Conservation (phyloP, 2,797 vertebrate genomes). For the Melopsittacus undulatus region DNA sequence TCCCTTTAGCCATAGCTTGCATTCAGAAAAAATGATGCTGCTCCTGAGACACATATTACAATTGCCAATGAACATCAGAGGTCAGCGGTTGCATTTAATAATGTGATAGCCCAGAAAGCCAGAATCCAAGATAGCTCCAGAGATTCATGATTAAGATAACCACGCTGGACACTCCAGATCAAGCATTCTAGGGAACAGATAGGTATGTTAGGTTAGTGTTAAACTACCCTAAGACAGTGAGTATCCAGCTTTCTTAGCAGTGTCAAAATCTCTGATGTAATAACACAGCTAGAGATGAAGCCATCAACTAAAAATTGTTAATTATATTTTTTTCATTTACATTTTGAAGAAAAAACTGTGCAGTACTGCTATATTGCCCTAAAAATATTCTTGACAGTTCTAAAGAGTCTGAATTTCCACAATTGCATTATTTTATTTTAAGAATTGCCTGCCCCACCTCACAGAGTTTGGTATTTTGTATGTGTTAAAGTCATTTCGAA, state of each 20-base stretch:
- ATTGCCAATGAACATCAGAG: not conserved
- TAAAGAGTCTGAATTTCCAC: not conserved
- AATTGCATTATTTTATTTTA: not conserved
- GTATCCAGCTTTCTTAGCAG: not conserved
- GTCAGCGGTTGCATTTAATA: not conserved
- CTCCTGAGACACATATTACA: not conserved
- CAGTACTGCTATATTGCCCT: not conserved
- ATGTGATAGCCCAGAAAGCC: not conserved
- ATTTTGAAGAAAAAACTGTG: not conserved
- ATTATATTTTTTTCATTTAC: not conserved
- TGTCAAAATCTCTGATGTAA: not conserved
- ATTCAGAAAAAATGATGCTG: not conserved
- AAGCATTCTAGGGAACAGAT: not conserved
- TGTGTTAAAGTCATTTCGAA: not conserved
- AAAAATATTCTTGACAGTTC: not conserved
- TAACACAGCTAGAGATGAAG: not conserved
- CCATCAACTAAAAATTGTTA: not conserved
- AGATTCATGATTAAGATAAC: not conserved
- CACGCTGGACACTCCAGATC: not conserved
- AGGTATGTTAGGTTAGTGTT: not conserved
- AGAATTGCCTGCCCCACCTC: not conserved
- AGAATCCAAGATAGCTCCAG: not conserved
- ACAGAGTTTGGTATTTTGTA: not conserved
- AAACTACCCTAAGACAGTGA: not conserved
- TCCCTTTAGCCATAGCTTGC: not conserved